Base-by-base conservation (phyloP, 2,797 vertebrate genomes). In the Mastacembelus armatus region DNA sequence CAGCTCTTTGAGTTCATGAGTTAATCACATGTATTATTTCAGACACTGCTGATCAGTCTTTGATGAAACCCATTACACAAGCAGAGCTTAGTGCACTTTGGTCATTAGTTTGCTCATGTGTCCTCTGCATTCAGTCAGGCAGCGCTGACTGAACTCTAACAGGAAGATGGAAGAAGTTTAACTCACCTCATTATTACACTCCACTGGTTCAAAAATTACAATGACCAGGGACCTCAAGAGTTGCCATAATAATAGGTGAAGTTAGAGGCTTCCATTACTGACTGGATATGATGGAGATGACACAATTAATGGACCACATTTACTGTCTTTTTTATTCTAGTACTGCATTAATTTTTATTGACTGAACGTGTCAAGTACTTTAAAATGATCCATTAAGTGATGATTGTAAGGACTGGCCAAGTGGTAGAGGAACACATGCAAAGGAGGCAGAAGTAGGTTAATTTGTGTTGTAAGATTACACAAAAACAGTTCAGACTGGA, bases 61-160 rank as follows among this genome's bases (percentile, higher is more conserved):
- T 14, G 48, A 66, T 71, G 33, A 36, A 64, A 38, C 35, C 12
- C 55, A 63, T 77, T 74, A 51, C 43, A 54, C 60, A 30, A 14
- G 35, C n/a, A n/a, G n/a, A n/a, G n/a, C n/a, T 50, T 40, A 24
- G 40, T 42, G 27, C 19, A 3, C 61, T 18, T 8, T 14, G 30
- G 19, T 50, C 56, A 43, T 66, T 43, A 45, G 38, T 38, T n/a
- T 29, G n/a, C 33, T 57, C 33, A 3, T 58, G 15, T 42, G 40
- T 47, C 44, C 66, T 60, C 35, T 77, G 61, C 45, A 50, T 63
- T 58, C 22, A 51, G 33, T 32, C 29, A 1, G 12, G 44, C 48
- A 47, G 7, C 7, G 27, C 36, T 33, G 57, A 47, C 16, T 49
- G n/a, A 69, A 42, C 27, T 43, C 38, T 18, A 40, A 16, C 35